Evolutionary conservation across 2,113 vertebrate species (phyloP).

Genomic region (Lasiurus borealis): DNA sequence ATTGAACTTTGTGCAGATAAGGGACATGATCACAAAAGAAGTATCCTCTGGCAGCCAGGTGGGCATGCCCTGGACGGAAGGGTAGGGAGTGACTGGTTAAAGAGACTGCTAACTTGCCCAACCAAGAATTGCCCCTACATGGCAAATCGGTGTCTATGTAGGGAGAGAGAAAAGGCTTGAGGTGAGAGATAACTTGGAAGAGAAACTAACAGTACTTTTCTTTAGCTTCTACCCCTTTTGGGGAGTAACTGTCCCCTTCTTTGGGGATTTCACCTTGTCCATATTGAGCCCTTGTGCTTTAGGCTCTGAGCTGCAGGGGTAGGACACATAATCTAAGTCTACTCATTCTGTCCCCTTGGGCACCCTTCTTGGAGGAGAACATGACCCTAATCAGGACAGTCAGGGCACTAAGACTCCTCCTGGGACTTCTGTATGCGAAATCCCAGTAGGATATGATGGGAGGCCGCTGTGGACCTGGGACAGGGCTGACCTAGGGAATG

Average conservation of each 20-base stretch:
- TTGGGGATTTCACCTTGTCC: not conserved
- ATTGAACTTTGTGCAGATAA: not conserved
- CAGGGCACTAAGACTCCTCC: not conserved
- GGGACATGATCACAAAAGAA: not conserved
- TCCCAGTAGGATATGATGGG: not conserved
- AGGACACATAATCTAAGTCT: not conserved
- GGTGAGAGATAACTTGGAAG: not conserved
- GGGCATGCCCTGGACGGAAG: not conserved
- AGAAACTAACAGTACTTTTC: not conserved
- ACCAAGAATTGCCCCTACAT: not conserved
- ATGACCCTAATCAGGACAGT: not conserved
- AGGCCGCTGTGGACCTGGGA: not conserved
- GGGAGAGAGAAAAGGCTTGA: not conserved
- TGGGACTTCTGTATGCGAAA: not conserved
- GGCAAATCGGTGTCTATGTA: not conserved
- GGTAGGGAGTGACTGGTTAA: not conserved
- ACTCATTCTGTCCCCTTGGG: not conserved
- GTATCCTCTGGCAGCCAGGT: not conserved
- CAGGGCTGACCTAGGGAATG: not conserved
- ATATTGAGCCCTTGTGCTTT: not conserved
- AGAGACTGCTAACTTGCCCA: not conserved
- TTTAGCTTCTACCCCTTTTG: not conserved
- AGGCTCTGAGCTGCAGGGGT: not conserved
- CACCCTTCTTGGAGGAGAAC: not conserved
- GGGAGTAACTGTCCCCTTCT: not conserved